Base-by-base conservation (phyloP, 37 sponge, comb jelly and placozoan species). In the Mnemiopsis leidyi region DNA sequence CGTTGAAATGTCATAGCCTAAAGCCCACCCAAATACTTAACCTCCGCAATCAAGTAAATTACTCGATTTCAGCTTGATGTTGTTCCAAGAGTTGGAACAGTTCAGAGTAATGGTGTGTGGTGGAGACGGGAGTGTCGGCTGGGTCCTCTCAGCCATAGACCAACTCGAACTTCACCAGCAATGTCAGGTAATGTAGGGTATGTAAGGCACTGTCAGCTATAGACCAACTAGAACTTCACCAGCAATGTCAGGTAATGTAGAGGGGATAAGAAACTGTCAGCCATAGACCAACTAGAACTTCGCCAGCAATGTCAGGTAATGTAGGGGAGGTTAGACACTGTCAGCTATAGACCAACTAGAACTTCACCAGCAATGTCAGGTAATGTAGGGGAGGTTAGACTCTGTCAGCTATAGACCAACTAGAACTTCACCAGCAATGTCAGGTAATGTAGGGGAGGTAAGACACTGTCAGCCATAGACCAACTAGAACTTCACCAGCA, bases 101-200 rank as follows among this genome's bases (percentile, higher is more conserved):
- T 98, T 97, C 92, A 94, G 95, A 30, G 93, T 98, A 18, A 69
- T 98, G 36, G 94, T 95, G 7, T 95, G 96, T 40, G 98, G 98
- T n/a, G 98, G 98, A 23, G 98, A 98, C 85, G 98, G 98, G 16
- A 95, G 96, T 24, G 93, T 97, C 28, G 98, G 98, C 32, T 98
- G 98, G 98, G 97, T 98, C 29, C 94, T 98, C 25, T 95, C 96
- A 35, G 93, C 95, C 37, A 71, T 98, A 0, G 98, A 98, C 83
- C 95, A 94, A 37, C 92, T 95, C 36, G 94, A 95, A 69, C 93
- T 98, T 48, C 96, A 96, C 73, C 93, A 96, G 33, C 95, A 96
- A 90, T 97, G 95, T 9, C 29, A 94, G 98, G 98, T 2, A 95
- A 95, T 24, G 93, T 97, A 28, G 98, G 98, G 32, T 98, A 97